Evolutionary conservation across 2,888 invertebrate species (phyloP), one percentile per base, ranked within the genome.

Genomic region (Miltochrista miniata): DNA sequence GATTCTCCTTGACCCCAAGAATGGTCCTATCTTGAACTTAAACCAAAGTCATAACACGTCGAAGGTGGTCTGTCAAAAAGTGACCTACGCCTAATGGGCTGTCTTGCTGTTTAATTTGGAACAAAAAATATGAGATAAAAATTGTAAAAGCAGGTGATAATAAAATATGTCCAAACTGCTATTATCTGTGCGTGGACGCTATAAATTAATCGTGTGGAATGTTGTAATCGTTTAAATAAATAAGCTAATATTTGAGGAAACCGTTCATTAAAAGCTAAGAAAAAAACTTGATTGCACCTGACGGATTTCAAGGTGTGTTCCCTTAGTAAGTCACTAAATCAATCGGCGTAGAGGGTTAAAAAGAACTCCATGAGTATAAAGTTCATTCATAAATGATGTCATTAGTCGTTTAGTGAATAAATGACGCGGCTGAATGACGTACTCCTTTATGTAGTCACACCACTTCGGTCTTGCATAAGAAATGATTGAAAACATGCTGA

Each of bases 221-320:
- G 37, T 37, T 43, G 37, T 46, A 31, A 51, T 45, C 43, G 44
- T 44, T 52, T 51, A 46, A 51, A 51, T 45, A 51, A 51, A 51
- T 46, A 47, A 44, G 35, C 30, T 36, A 39, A 44, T 47, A 10
- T 30, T 47, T 39, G 34, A 44, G 18, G 47, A 40, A 30, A 33
- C 48, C 38, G 35, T 52, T 48, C 44, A 52, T 52, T 52, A 52
- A 31, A 34, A 35, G 38, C 18, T 37, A 48, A 29, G 12, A 37
- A 51, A 41, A 46, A 47, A 51, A 33, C 12, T 11, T 44, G 44
- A 43, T 48, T 36, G 48, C 47, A 52, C 47, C 43, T 52, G 43
- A 35, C 15, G 7, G 14, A 30, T 37, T 15, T 10, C 36, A 45
- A 45, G 45, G 45, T 45, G 45, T 30, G 15, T 11, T 35, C 30